Base-by-base conservation (phyloP, 1,140 invertebrate genomes). In the Scaptodrosophila lebanonensis region DNA sequence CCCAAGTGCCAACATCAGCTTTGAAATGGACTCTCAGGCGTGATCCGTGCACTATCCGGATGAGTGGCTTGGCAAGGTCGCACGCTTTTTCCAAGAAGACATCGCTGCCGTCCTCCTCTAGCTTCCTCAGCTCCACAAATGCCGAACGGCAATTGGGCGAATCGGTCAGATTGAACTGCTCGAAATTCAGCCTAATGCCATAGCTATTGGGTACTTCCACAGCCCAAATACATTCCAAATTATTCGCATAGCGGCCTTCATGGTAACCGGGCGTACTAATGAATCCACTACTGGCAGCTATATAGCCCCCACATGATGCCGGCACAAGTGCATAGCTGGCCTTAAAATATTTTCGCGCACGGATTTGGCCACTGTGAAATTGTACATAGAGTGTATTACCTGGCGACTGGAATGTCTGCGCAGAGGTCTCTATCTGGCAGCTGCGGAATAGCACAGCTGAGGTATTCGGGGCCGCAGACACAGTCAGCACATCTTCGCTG, bases 211-310 rank as follows among this genome's bases (percentile, higher is more conserved):
- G 18, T 0, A 93, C 92, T 4, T 89, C 88, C 48, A 98, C 94
- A 57, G 89, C 92, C 91, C 95, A 97, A 40, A 90, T 88, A 83
- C 95, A 97, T 71, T 93, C 91, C 0, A 91, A 87, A 62, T 91
- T 90, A n/a, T 89, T 84, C 20, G 87, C 69, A 75, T 94, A 95
- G 3, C 90, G 75, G 33, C 11, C 13, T 22, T 92, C 87, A 11
- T 95, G 94, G 87, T 95, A 97, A 67, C 93, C 92, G 7, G 95
- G 95, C 2, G 94, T 95, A 15, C 89, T 89, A 64, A 97, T 92
- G 0, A 91, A 88, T 0, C 95, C 95, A n/a, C 60, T 79, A 7
- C 84, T 86, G 5, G 89, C 87, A 2, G 7, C 91, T 20, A 96
- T 62, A 22, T 66, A 88, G 6, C 95, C 95, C 12, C 95, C 95